Conservation (phyloP, 2,113 vertebrate genomes). For the Leuciscus idus region DNA sequence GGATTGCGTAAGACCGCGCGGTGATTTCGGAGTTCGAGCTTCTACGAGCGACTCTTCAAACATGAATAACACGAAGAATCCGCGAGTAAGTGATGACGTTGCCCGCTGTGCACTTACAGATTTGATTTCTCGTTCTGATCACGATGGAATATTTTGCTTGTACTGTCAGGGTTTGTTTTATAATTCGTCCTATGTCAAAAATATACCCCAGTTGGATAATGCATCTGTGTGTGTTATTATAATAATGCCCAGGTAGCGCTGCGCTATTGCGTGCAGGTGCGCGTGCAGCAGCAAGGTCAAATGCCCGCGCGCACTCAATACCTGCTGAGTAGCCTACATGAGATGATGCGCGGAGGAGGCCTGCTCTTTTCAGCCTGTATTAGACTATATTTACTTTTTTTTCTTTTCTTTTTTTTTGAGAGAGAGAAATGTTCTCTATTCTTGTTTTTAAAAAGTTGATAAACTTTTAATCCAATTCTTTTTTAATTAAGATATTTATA, state of each 20-base stretch:
- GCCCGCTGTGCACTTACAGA: background rate
- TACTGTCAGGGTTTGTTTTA: background rate
- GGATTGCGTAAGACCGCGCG: slow-evolving; percentile 65
- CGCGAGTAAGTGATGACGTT: slow-evolving; percentile 68
- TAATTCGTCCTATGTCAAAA: background rate
- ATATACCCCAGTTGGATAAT: background rate
- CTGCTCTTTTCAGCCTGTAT: background rate
- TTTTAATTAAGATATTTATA: background rate
- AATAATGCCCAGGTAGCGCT: background rate
- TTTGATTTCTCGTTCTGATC: background rate
- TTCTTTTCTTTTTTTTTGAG: too few relatives aligned
- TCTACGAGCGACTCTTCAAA: slow-evolving; percentile 54
- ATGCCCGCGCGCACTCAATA: slow-evolving; percentile 23
- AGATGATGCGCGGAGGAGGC: background rate
- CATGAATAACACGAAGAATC: slow-evolving; percentile 74
- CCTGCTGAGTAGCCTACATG: background rate
- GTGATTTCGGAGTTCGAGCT: slow-evolving; percentile 66
- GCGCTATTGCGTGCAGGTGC: slow-evolving; percentile 38
- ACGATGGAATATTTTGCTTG: background rate
- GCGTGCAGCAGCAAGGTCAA: slow-evolving; percentile 39
- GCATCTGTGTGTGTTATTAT: background rate
- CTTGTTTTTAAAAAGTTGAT: background rate
- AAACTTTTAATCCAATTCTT: background rate
- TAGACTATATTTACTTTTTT: background rate
- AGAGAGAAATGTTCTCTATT: background rate